These are phyloP conservation scores for Rhabdomys pumilio DNA, from an alignment of 2,797 vertebrate genomes.

Conservation along the genomic window DNA sequence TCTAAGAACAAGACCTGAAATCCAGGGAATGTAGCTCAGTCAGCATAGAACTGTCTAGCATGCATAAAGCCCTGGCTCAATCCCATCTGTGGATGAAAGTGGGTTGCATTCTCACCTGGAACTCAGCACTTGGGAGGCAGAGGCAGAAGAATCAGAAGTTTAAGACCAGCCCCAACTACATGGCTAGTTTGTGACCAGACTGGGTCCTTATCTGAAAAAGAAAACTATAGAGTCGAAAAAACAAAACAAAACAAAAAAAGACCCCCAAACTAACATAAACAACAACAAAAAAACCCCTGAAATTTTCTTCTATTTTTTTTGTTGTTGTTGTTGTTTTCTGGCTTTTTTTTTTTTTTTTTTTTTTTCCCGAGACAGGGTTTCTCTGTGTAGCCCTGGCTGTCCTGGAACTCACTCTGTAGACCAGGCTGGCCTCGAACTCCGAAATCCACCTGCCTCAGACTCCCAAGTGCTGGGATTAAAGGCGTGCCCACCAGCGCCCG, in stretches of 20 bases:
- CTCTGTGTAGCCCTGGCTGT: too few relatives aligned
- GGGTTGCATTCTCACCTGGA: neutral
- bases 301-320: neutral
- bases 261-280: too few relatives aligned
- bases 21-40: neutral
- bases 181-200: neutral
- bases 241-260: too few relatives aligned
- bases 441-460: too few relatives aligned
- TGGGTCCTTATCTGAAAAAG: neutral
- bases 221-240: neutral
- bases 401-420: too few relatives aligned
- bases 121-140: neutral
- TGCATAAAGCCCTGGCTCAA: neutral
- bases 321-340: too few relatives aligned
- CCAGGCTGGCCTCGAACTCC: too few relatives aligned
- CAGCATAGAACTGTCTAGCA: neutral
- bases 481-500: too few relatives aligned
- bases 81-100: neutral
- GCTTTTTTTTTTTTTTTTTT: too few relatives aligned
- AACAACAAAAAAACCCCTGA: neutral
- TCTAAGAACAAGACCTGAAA: conserved; percentile 2
- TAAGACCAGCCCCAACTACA: neutral
- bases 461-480: too few relatives aligned
- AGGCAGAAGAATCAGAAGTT: neutral
- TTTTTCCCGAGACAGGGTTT: too few relatives aligned